Conservation (phyloP, 1,140 invertebrate species). For the Coptotermes formosanus region DNA sequence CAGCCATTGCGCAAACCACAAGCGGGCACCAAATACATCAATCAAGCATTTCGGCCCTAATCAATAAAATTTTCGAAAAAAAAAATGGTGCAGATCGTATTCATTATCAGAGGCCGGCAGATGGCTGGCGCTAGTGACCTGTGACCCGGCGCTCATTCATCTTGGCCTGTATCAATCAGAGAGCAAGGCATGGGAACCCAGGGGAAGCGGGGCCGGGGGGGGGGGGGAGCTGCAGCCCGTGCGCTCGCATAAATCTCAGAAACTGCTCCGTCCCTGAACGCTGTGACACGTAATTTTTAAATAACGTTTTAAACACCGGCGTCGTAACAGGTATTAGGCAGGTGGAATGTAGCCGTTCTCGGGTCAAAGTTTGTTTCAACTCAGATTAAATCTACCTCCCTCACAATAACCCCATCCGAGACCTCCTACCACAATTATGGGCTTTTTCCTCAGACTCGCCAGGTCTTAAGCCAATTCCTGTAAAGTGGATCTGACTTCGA, state of each 20-base stretch:
- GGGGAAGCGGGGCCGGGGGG: background rate
- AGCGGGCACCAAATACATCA: background rate
- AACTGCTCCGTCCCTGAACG: background rate
- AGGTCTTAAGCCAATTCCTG: too few species aligned
- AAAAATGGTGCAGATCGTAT: background rate
- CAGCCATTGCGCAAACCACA: background rate
- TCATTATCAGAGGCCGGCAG: constrained; percentile 4
- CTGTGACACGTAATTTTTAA: constrained; percentile 7
- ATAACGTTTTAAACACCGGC: background rate
- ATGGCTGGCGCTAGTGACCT: background rate
- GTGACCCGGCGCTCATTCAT: background rate
- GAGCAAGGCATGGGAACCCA: background rate
- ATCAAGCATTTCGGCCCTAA: background rate
- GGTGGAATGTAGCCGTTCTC: too few species aligned
- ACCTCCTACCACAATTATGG: too few species aligned
- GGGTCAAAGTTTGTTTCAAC: too few species aligned
- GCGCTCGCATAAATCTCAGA: constrained; percentile 8
- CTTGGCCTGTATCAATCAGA: background rate
- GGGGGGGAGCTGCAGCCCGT: background rate
- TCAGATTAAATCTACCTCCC: too few species aligned
- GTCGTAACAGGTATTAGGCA: background rate
- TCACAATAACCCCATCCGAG: too few species aligned
- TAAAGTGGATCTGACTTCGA: too few species aligned
- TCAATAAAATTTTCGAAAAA: background rate
- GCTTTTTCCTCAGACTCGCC: too few species aligned